Conservation (phyloP, 2,113 vertebrate genomes). For the Zonotrichia leucophrys region DNA sequence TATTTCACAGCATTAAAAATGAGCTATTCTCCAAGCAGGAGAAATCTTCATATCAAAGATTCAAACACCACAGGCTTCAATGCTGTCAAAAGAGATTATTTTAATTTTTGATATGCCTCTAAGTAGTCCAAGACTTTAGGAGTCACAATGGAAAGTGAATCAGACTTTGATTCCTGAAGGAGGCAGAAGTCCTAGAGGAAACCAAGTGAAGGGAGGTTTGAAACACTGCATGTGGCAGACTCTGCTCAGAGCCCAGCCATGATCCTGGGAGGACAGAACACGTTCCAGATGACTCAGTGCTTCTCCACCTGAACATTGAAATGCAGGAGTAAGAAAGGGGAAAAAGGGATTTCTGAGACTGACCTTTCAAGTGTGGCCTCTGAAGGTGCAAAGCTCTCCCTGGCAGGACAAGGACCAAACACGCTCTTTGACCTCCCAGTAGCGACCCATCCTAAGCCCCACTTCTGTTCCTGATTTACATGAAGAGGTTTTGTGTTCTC, state of each 20-base stretch:
- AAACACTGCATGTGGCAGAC: not conserved
- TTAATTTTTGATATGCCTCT: not conserved
- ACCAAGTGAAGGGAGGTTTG: not conserved
- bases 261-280: not conserved
- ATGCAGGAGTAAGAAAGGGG: not conserved
- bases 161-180: not conserved
- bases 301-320: not conserved
- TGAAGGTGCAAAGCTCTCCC: not conserved
- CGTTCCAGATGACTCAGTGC: not conserved
- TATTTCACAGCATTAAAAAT: slow-evolving; percentile 39
- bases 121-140: not conserved
- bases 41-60: slow-evolving; percentile 32
- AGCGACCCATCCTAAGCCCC: not conserved
- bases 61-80: not conserved
- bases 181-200: not conserved
- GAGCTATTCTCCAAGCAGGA: not conserved
- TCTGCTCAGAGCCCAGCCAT: not conserved
- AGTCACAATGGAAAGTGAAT: not conserved
- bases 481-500: not conserved
- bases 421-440: fast-evolving
- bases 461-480: not conserved
- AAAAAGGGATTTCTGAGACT: not conserved
- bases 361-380: not conserved
- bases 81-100: not conserved
- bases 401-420: not conserved